phyloP scores from a whole-genome alignment of 2,797 vertebrate species.

The Rhinophrynus dorsalis region DNA sequence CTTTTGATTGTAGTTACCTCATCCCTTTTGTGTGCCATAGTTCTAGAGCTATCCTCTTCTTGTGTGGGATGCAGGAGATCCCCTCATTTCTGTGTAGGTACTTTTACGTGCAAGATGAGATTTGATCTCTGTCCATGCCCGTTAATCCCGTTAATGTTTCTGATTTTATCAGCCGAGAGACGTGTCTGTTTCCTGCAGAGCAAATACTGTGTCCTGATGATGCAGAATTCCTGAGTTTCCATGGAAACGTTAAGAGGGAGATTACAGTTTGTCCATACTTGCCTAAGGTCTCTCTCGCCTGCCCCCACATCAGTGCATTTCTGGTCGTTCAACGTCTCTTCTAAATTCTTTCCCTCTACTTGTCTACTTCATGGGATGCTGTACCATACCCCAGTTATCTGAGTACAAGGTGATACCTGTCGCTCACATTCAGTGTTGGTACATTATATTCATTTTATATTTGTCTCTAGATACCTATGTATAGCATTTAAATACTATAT shows the following conservation, averaged over 20 bases:
- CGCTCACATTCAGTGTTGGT: background rate
- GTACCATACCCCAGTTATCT: background rate
- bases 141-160: constrained; percentile 34
- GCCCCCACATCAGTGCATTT: constrained; percentile 27
- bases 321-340: constrained; percentile 26
- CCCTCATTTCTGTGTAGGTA: constrained; percentile 7
- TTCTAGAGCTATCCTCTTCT: background rate
- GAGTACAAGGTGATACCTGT: background rate
- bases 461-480: no score
- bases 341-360: constrained; percentile 2
- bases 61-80: background rate
- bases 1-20: no score
- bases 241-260: constrained; percentile 33
- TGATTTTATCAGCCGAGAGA: constrained; percentile 30
- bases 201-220: constrained; percentile 24
- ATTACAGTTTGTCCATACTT: constrained; percentile 39
- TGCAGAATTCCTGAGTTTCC: constrained; percentile 39
- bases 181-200: constrained; percentile 19
- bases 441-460: no score
- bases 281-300: constrained; percentile 25
- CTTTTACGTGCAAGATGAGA: background rate
- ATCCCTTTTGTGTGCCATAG: no score
- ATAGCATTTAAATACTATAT: no score
- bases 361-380: background rate
- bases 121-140: constrained; percentile 15